Evolutionary conservation across 2,113 vertebrate genomes (phyloP).

Genomic region (Rhea americana): DNA sequence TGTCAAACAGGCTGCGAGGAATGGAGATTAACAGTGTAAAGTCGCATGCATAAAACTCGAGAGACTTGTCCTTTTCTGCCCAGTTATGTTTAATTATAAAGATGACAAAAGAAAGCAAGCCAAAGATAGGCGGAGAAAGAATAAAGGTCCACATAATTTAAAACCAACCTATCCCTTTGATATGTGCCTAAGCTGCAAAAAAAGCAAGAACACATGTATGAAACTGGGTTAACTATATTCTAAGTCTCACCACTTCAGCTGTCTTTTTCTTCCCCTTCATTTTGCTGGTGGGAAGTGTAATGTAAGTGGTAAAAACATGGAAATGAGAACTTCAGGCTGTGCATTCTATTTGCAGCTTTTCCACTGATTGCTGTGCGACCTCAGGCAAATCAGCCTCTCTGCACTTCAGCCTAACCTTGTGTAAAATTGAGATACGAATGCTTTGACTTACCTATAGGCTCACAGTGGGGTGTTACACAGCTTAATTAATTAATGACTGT

Average conservation of each 20-base stretch:
- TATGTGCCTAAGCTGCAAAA: not conserved
- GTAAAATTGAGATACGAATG: conserved; percentile 48
- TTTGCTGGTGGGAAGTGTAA: conserved; percentile 50
- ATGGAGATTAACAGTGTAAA: not conserved
- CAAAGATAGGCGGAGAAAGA: not conserved
- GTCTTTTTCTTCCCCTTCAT: conserved; percentile 12
- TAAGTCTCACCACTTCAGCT: conserved; percentile 14
- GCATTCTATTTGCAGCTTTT: conserved; percentile 52
- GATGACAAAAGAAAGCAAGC: not conserved
- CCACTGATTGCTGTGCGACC: conserved; percentile 44
- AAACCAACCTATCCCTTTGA: not conserved
- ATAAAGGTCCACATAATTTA: not conserved
- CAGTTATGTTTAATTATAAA: not conserved
- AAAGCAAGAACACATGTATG: not conserved
- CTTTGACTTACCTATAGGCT: conserved; percentile 45
- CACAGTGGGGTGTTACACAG: conserved; percentile 11
- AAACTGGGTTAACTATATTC: conserved; percentile 52
- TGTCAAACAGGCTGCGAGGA: not conserved
- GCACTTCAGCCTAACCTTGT: conserved; percentile 53
- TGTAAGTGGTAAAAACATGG: conserved; percentile 36
- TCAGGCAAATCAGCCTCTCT: conserved; percentile 53
- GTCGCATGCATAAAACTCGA: not conserved
- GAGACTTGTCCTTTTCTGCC: not conserved
- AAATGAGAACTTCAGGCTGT: conserved; percentile 44
- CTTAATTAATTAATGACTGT: conserved; percentile 61